Evolutionary conservation across 2,113 vertebrate genomes (phyloP).

Genomic region (Pachypanchax playfairii): DNA sequence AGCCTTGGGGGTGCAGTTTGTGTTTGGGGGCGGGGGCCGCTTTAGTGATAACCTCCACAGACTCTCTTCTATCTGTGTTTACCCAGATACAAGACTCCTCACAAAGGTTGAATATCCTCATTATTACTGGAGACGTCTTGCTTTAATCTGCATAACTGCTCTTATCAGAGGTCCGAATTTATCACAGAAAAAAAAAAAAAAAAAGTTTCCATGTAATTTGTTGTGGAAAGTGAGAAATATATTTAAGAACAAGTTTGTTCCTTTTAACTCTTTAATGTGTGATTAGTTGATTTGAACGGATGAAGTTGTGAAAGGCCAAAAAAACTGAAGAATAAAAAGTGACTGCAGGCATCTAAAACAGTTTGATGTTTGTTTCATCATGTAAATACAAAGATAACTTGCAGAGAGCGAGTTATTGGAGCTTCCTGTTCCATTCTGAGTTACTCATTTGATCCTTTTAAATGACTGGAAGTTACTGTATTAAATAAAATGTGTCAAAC

Average conservation of each 20-base stretch:
- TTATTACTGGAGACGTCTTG: constrained; percentile 63
- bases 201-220: constrained; percentile 63
- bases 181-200: constrained; percentile 36
- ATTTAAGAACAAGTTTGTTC: constrained; percentile 18
- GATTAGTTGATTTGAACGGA: constrained; percentile 75
- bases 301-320: constrained; percentile 66
- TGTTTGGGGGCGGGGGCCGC: constrained; percentile 67
- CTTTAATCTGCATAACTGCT: constrained; percentile 65
- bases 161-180: constrained; percentile 79
- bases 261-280: constrained; percentile 72
- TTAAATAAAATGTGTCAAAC: constrained; percentile 41
- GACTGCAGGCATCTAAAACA: constrained; percentile 62
- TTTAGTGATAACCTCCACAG: constrained; percentile 72
- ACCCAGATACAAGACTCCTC: constrained; percentile 74
- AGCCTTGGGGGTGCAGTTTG: constrained; percentile 72
- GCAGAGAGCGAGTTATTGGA: constrained; percentile 65
- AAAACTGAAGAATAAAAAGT: constrained; percentile 54
- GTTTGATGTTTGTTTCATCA: constrained; percentile 68
- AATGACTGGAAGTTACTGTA: constrained; percentile 14
- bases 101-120: constrained; percentile 73
- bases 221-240: constrained; percentile 72
- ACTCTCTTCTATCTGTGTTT: constrained; percentile 76
- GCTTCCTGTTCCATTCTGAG: constrained; percentile 71
- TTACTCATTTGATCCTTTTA: constrained; percentile 54
- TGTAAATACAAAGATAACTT: constrained; percentile 59